Evolutionary conservation across 2,113 vertebrate genomes (phyloP).

Genomic region (Melanocharis versteri): DNA sequence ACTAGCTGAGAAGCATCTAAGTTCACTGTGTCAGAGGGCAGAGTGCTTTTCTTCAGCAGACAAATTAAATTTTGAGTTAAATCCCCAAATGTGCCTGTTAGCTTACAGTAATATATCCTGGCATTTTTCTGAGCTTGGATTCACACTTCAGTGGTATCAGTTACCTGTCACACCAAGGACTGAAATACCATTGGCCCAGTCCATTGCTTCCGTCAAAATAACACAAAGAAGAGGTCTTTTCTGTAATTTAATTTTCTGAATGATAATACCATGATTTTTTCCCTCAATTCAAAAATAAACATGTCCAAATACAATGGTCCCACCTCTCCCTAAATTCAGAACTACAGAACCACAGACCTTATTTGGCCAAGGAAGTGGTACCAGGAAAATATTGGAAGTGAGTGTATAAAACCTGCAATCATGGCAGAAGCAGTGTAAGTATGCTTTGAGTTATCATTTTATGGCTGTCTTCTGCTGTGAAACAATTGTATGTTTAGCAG

Average conservation of each 20-base stretch:
- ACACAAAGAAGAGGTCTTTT: background rate
- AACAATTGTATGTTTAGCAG: background rate
- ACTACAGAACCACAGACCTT: background rate
- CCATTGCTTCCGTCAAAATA: background rate
- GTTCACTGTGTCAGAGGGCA: background rate
- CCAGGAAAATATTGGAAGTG: background rate
- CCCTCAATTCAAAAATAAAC: background rate
- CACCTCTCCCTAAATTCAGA: background rate
- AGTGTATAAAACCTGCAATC: background rate
- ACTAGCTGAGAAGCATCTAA: background rate
- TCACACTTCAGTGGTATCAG: background rate
- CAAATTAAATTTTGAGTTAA: background rate
- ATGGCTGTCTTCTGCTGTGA: background rate
- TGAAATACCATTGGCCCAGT: background rate
- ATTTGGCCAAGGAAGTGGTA: background rate
- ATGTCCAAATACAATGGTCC: background rate
- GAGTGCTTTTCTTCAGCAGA: background rate
- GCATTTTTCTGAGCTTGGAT: background rate
- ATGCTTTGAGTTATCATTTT: background rate
- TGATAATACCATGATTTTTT: background rate
- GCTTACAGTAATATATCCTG: background rate
- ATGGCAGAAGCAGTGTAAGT: background rate
- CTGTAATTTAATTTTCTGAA: background rate
- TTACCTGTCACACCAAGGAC: background rate
- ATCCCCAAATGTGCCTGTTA: background rate